Evolutionary conservation across 2,113 vertebrate species (phyloP).

Genomic region (Atractosteus spatula): DNA sequence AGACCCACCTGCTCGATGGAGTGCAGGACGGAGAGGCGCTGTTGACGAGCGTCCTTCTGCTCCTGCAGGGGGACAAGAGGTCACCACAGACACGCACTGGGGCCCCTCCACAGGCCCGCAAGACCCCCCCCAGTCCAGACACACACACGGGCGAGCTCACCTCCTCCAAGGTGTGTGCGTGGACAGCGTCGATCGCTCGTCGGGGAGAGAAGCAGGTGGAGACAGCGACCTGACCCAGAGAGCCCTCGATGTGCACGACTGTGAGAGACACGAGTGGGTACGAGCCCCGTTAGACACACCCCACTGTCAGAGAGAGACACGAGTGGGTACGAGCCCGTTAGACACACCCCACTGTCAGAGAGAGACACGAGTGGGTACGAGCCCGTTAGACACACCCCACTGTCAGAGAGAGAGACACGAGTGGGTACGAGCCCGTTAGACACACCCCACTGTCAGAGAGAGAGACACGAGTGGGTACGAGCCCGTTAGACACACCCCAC

Average conservation of each 20-base stretch:
- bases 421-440: no score
- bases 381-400: no score
- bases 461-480: no score
- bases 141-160: conserved; percentile 44
- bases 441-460: no score
- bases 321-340: no score
- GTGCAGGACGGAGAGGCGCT: conserved; percentile 73
- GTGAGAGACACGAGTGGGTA: neutral
- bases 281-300: neutral
- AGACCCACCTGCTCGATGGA: conserved; percentile 79
- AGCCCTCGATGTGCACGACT: conserved; percentile 93
- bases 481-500: no score
- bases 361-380: no score
- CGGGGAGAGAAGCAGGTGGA: conserved; percentile 93
- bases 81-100: neutral
- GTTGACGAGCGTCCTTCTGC: conserved; percentile 67
- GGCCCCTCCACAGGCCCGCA: no score
- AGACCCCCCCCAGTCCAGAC: neutral
- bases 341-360: no score
- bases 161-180: conserved; percentile 70
- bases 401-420: no score
- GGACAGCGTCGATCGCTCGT: conserved; percentile 84
- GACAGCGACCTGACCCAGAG: conserved; percentile 87
- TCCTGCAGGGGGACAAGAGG: conserved; percentile 40
- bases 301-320: no score